These are phyloP conservation scores for Ptilodon capucinus DNA, from an alignment of 2,888 invertebrate genomes.

Conservation along the genomic window DNA sequence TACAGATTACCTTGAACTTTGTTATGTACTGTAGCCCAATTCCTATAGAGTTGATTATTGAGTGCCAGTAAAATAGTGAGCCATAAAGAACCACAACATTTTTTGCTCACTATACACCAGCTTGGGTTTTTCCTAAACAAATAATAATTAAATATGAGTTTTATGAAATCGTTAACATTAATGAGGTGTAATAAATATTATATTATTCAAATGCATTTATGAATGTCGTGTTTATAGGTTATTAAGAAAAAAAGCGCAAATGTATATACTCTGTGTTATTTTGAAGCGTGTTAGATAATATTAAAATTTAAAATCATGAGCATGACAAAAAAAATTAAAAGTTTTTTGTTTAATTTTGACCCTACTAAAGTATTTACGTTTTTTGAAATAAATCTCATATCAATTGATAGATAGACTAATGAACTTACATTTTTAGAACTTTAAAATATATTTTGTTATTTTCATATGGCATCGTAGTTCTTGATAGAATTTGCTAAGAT, in stretches of 20 bases:
- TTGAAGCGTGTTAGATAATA: constrained; percentile 1
- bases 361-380: no score
- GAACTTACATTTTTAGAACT: not conserved
- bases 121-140: no score
- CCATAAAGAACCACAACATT: no score
- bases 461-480: constrained; percentile 11
- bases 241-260: constrained; percentile 20
- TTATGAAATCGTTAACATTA: constrained; percentile 17
- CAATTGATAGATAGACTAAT: no score
- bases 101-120: no score
- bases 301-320: not conserved
- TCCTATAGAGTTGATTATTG: no score
- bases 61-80: no score
- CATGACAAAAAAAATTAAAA: no score
- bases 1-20: no score
- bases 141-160: constrained; percentile 8
- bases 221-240: constrained; percentile 18
- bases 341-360: no score
- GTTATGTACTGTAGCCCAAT: no score
- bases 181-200: constrained; percentile 9
- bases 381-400: no score
- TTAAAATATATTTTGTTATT: not conserved
- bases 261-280: constrained; percentile 21
- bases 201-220: constrained; percentile 28
- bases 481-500: constrained; percentile 29